Percentiles rank a stretch among this genome's conserved stretches.
These are phyloP conservation scores for Zootoca vivipara DNA, from an alignment of 2,113 vertebrate species.

Conservation along the genomic window DNA sequence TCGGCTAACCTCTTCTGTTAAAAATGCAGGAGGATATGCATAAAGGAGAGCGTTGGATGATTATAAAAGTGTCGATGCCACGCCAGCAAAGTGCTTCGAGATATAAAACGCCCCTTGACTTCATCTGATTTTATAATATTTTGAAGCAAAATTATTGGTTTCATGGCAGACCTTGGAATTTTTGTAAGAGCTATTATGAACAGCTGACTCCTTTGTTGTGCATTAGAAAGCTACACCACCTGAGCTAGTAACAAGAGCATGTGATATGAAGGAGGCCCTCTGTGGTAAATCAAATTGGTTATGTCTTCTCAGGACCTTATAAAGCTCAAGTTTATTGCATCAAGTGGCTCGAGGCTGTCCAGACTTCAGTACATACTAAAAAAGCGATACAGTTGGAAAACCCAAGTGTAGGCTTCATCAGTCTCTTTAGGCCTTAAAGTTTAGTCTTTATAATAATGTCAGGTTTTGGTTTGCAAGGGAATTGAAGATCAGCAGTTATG, in stretches of 20 bases:
- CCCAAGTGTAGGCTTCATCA: background rate
- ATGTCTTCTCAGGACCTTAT: background rate
- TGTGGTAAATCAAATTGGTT: background rate
- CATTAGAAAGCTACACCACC: background rate
- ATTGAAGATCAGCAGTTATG: background rate
- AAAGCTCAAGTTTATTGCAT: slow-evolving; percentile 21
- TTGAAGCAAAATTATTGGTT: background rate
- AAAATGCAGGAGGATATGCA: background rate
- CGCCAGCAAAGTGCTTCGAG: slow-evolving; percentile 12
- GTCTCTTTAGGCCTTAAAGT: slow-evolving; percentile 21
- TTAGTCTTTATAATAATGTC: slow-evolving; percentile 9
- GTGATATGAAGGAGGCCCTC: slow-evolving; percentile 11
- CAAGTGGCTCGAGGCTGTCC: slow-evolving; percentile 9
- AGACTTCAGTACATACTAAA: slow-evolving; percentile 6
- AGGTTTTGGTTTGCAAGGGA: background rate
- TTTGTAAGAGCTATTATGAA: slow-evolving; percentile 19
- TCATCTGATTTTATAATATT: slow-evolving; percentile 13
- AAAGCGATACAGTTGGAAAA: slow-evolving; percentile 18
- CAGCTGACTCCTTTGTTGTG: background rate
- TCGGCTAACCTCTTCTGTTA: slow-evolving; percentile 15
- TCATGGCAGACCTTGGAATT: slow-evolving; percentile 26
- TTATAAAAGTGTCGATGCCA: background rate
- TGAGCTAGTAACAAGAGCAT: background rate
- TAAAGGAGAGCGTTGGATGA: slow-evolving; percentile 29
- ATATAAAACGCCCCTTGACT: slow-evolving; percentile 17